phyloP scores from a whole-genome alignment of 2,888 invertebrate genomes.

The Unio delphinus region DNA sequence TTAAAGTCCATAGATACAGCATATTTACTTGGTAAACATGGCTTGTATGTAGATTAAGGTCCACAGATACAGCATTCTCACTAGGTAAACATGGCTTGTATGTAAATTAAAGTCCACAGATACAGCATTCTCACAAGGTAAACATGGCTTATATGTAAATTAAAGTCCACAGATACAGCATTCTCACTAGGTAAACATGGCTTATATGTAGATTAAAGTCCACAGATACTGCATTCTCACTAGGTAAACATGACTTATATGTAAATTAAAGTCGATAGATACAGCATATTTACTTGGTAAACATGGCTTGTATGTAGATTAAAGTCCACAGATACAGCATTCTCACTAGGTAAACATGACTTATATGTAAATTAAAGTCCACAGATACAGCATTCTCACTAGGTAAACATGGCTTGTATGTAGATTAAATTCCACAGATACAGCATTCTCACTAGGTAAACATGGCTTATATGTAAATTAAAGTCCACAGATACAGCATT shows the following conservation, averaged over 20 bases:
- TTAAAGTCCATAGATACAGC: slow-evolving; percentile 86
- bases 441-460: too few relatives aligned
- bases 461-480: too few relatives aligned
- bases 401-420: slow-evolving; percentile 66
- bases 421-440: too few relatives aligned
- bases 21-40: slow-evolving; percentile 82
- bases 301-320: too few relatives aligned
- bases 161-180: slow-evolving; percentile 86
- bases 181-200: slow-evolving; percentile 82
- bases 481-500: slow-evolving; percentile 91
- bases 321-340: slow-evolving; percentile 88
- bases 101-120: too few relatives aligned
- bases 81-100: slow-evolving; percentile 73
- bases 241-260: slow-evolving; percentile 73
- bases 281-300: too few relatives aligned
- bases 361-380: slow-evolving; percentile 89
- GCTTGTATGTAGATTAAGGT: slow-evolving; percentile 88
- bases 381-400: slow-evolving; percentile 97
- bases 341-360: slow-evolving; percentile 81
- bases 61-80: slow-evolving; percentile 95
- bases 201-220: slow-evolving; percentile 90
- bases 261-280: too few relatives aligned
- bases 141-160: too few relatives aligned
- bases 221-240: slow-evolving; percentile 95
- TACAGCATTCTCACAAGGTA: too few relatives aligned